phyloP scores from a whole-genome alignment of 2,888 invertebrate species.

The Byasa hedistus region DNA sequence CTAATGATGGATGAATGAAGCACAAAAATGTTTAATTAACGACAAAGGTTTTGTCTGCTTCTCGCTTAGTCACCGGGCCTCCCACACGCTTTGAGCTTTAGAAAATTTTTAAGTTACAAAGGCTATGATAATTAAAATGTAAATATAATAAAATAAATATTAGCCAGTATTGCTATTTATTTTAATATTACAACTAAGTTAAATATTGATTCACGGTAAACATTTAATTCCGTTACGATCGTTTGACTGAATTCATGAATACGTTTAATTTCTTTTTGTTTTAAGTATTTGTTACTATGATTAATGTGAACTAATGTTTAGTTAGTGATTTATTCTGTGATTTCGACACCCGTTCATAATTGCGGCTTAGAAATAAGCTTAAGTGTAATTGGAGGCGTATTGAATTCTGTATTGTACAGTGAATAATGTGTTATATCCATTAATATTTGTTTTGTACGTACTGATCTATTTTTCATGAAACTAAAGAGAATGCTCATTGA shows the following conservation, averaged over 20 bases:
- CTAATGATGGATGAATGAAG: background rate
- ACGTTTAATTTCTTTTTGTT: conserved; percentile 18
- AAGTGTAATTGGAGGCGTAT: conserved; percentile 16
- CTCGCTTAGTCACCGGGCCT: background rate
- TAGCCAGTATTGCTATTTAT: conserved; percentile 47
- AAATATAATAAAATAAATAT: conserved; percentile 35
- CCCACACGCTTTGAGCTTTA: background rate
- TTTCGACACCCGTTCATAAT: conserved; percentile 17
- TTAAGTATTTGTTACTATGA: conserved; percentile 18
- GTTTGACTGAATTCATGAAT: conserved; percentile 49
- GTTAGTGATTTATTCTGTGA: conserved; percentile 29
- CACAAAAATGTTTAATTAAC: background rate
- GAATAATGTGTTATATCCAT: conserved; percentile 7
- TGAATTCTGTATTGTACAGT: conserved; percentile 23
- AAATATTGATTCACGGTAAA: conserved; percentile 25
- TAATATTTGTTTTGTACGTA: conserved; percentile 5
- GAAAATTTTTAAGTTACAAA: background rate
- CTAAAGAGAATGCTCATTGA: conserved; percentile 14
- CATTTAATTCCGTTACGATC: conserved; percentile 4
- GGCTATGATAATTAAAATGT: conserved; percentile 31
- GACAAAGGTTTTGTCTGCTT: background rate
- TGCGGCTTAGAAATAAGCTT: conserved; percentile 16
- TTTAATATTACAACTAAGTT: conserved; percentile 30
- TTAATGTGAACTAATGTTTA: conserved; percentile 30
- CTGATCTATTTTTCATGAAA: conserved; percentile 19